Percentiles rank a stretch among this genome's conserved stretches.
Evolutionary conservation across 2,797 vertebrate genomes (phyloP).

Genomic region (Thamnophis elegans): DNA sequence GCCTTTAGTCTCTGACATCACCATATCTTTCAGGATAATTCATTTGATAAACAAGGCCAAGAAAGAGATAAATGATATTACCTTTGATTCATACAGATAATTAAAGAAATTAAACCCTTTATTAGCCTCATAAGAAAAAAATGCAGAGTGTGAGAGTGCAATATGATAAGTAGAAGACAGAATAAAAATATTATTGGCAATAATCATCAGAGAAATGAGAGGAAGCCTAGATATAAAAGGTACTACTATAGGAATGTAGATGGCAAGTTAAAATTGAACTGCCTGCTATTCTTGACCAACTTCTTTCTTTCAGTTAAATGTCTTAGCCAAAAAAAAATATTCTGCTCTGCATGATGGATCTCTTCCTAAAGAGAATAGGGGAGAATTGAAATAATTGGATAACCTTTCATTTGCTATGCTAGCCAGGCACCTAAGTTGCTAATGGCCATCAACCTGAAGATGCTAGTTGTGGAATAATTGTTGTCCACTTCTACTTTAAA

Average conservation of each 20-base stretch:
- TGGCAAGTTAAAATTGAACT: background rate
- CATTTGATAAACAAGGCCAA: slow-evolving; percentile 14
- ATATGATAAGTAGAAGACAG: background rate
- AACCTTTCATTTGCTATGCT: background rate
- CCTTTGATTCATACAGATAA: slow-evolving; percentile 13
- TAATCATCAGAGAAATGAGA: background rate
- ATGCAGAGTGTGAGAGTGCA: background rate
- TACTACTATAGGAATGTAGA: background rate
- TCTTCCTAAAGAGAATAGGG: too few relatives aligned
- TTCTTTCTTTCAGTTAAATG: background rate
- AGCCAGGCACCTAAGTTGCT: background rate
- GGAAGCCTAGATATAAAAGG: background rate
- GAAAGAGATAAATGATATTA: slow-evolving; percentile 26
- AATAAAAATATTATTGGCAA: background rate
- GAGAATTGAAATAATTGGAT: background rate
- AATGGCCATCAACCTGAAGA: background rate
- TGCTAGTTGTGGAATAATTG: background rate
- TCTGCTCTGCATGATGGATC: background rate
- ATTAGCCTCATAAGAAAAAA: background rate
- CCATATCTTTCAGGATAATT: slow-evolving; percentile 25
- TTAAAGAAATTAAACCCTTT: background rate
- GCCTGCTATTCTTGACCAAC: background rate
- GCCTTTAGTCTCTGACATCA: slow-evolving; percentile 29
- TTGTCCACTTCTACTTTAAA: background rate
- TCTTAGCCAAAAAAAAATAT: too few relatives aligned